Percentiles rank a stretch among this genome's conserved stretches.
phyloP scores from a whole-genome alignment of 2,797 vertebrate species.

The Sebastes hubbsi region DNA sequence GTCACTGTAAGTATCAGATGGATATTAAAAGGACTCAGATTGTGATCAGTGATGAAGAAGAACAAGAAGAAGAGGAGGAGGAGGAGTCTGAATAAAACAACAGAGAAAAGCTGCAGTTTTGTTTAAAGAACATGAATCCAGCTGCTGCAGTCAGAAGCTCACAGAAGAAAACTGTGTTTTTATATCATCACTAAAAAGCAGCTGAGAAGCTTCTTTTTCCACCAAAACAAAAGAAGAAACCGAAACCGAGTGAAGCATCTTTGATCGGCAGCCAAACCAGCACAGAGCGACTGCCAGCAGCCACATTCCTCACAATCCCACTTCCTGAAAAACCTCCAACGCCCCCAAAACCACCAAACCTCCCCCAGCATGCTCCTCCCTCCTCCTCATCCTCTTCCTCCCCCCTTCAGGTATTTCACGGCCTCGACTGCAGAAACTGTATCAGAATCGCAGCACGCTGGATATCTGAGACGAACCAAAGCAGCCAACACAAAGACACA shows the following conservation, averaged over 20 bases:
- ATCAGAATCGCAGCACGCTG: neutral
- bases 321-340: constrained; percentile 69
- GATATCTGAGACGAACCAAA: constrained; percentile 13
- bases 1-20: no score
- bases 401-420: constrained; percentile 40
- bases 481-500: neutral
- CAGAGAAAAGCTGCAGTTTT: neutral
- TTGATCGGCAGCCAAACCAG: constrained; percentile 65
- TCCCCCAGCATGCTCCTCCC: neutral
- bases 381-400: neutral
- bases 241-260: constrained; percentile 28
- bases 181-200: neutral
- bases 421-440: neutral
- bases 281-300: constrained; percentile 43
- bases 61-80: neutral
- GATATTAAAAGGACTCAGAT: neutral
- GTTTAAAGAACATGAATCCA: neutral
- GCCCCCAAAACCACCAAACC: constrained; percentile 47
- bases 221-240: constrained; percentile 2
- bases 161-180: neutral
- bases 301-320: constrained; percentile 74
- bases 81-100: neutral
- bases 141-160: neutral
- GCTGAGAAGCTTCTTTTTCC: neutral
- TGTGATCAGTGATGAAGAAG: neutral